phyloP scores from a whole-genome alignment of 2,113 vertebrate genomes.

The Seriola quinqueradiata region DNA sequence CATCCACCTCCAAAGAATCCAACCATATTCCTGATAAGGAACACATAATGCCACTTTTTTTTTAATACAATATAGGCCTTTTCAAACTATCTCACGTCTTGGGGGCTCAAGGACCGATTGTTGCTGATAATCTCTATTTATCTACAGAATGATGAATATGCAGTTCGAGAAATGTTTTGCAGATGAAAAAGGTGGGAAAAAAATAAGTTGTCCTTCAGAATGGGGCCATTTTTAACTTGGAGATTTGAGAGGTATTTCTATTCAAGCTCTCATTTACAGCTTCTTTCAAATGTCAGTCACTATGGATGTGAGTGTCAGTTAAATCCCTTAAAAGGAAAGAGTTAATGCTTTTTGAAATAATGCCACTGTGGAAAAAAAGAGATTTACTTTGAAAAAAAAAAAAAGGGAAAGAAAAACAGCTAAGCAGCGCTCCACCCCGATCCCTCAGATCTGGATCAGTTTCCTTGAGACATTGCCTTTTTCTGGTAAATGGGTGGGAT shows the following conservation, averaged over 20 bases:
- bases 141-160: background rate
- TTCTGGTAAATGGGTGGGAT: slow-evolving; percentile 79
- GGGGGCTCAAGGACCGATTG: background rate
- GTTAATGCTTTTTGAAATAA: slow-evolving; percentile 7
- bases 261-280: slow-evolving; percentile 9
- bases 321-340: slow-evolving; percentile 33
- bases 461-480: slow-evolving; percentile 48
- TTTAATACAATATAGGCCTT: background rate
- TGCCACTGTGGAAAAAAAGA: background rate
- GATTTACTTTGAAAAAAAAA: background rate
- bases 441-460: slow-evolving; percentile 57
- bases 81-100: background rate
- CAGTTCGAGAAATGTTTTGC: background rate
- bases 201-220: slow-evolving; percentile 16
- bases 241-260: slow-evolving; percentile 31
- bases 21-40: background rate
- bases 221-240: background rate
- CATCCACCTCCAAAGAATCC: background rate
- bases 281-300: slow-evolving; percentile 31
- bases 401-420: slow-evolving; percentile 21
- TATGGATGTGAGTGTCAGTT: background rate
- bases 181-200: background rate
- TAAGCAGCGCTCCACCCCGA: slow-evolving; percentile 43
- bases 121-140: background rate
- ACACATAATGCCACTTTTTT: background rate